Evolutionary conservation across 2,113 vertebrate genomes (phyloP), one percentile per base, ranked within the genome.

Genomic region (Toxotes chatareus): DNA sequence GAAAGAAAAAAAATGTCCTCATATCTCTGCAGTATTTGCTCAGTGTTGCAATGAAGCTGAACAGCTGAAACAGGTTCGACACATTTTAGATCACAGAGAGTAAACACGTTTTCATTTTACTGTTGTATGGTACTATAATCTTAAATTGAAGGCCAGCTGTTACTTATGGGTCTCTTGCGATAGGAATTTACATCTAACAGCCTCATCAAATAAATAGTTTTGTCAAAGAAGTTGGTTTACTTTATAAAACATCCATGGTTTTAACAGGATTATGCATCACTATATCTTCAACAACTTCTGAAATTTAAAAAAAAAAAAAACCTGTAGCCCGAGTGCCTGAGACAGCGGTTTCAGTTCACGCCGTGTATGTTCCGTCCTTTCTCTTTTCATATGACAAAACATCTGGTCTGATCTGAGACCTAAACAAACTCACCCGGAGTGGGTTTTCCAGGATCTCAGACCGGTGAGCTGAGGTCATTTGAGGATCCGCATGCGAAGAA

Each of bases 391-490:
- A 11, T 7, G 14, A 49, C 1, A 36, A 13, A 21, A 64, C 38
- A 64, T 16, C 4, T 19, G 4, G 11, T 21, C 27, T 7, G 36
- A 16, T 5, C 3, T 12, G 10, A 42, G 21, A 56, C 7, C 51
- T 1, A 42, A 49, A 69, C 53, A 32, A 19, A 79, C 85, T 76
- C 59, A 93, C 93, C 91, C 57, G 89, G 1, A 94, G 80, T 1
- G 92, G 90, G 38, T 90, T 93, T 36, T 93, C 88, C 77, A 91
- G 42, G 49, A 89, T 59, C 36, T 92, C 87, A 0, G 76, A 74
- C 12, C 68, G 51, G 66, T 87, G 81, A 31, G 79, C 19, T 1
- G 67, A 17, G 66, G 42, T 86, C 73, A 63, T 1, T 19, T 38
- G 40, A 53, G 36, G 36, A 72, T 65, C 42, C 27, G 27, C 62